Base-by-base conservation (phyloP, 2,797 vertebrate species). In the Pygocentrus nattereri region DNA sequence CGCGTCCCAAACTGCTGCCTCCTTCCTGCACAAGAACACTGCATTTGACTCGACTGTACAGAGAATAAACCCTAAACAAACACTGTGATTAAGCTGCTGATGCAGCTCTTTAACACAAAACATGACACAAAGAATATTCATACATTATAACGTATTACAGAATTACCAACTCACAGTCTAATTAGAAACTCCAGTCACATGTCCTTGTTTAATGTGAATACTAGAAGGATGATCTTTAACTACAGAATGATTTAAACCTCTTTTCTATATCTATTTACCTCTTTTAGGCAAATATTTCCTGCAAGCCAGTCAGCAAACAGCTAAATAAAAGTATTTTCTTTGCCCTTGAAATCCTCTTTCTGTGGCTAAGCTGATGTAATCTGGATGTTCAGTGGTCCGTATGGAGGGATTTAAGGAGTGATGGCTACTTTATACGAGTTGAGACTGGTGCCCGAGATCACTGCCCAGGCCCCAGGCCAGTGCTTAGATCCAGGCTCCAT, bases 281-380 rank as follows among this genome's bases (percentile, higher is more conserved):
- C 27, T 54, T 19, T 38, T 50, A 65, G 16, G 7, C 59, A 44
- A 64, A 62, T 69, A 16, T 72, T 74, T 82, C 47, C 16, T 70
- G 49, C 56, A 73, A 54, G 56, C 56, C 1, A 21, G 38, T 69
- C 79, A 69, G 54, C 71, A 76, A 77, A 59, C 76, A 56, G 64
- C 73, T 71, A 68, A 75, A 78, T 78, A 83, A 68, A 84, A 79
- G 50, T 21, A 65, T 78, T 74, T 77, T 61, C 49, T 50, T 69
- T 82, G 73, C 64, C 58, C 47, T 67, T 69, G 25, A 78, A 84
- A 86, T 83, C 78, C 72, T 83, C 78, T 84, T 86, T 81, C 23
- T 15, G 5, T 2, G 19, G 67, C 59, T 84, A 86, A 86, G 84
- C 84, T 87, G 84, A 79, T 86, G 74, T 83, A 85, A 80, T 78